These are phyloP conservation scores for Platalea minor DNA, from an alignment of 2,797 vertebrate genomes.

Conservation along the genomic window DNA sequence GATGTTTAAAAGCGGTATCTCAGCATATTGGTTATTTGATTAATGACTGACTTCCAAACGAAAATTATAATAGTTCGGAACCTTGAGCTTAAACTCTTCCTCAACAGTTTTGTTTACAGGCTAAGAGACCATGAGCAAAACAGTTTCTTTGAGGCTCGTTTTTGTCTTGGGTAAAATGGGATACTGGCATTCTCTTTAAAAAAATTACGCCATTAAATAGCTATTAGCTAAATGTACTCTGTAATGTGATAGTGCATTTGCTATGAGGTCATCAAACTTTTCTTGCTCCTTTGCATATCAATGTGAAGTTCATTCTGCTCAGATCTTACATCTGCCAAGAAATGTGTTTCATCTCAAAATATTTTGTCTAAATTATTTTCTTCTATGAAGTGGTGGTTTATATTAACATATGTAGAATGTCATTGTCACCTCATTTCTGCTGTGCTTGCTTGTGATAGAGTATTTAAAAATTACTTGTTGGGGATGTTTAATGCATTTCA, in stretches of 20 bases:
- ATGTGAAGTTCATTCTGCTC: neutral
- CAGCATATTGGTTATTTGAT: neutral
- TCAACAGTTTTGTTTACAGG: neutral
- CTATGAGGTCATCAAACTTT: neutral
- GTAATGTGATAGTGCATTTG: neutral
- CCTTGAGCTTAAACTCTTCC: neutral
- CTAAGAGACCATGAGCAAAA: neutral
- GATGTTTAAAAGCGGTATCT: neutral
- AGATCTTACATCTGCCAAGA: conserved; percentile 6
- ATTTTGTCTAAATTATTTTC: neutral
- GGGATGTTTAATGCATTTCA: neutral
- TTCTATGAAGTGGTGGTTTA: neutral
- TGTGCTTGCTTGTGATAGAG: neutral
- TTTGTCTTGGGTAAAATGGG: neutral
- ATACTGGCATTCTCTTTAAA: neutral
- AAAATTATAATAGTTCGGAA: neutral
- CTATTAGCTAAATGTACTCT: neutral
- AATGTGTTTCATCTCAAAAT: neutral
- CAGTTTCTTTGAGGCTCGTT: neutral
- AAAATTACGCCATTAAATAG: neutral
- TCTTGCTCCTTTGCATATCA: neutral
- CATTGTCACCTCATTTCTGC: conserved; percentile 11
- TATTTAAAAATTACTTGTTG: neutral
- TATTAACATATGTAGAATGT: neutral
- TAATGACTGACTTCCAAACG: neutral